phyloP scores from a whole-genome alignment of 1,140 invertebrate species.

The Episyrphus balteatus region DNA sequence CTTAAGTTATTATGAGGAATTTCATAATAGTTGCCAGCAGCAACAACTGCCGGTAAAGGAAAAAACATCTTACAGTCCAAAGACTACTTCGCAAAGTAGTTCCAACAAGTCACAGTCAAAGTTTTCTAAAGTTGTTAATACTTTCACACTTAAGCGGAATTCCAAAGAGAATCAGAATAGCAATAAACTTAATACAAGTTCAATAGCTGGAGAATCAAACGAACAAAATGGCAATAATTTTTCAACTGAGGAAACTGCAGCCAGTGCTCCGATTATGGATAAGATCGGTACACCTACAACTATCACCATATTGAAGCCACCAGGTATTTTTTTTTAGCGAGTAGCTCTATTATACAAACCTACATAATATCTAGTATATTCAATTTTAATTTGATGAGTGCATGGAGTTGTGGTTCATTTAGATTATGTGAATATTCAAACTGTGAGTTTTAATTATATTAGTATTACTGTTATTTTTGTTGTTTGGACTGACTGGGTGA shows the following conservation, averaged over 20 bases:
- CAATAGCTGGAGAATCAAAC: not conserved
- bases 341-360: too few species aligned
- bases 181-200: not conserved
- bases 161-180: too few species aligned
- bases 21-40: conserved; percentile 15
- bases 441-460: too few species aligned
- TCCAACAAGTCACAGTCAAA: conserved; percentile 19
- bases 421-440: too few species aligned
- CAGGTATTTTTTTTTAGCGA: too few species aligned
- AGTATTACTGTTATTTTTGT: too few species aligned
- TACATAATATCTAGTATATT: too few species aligned
- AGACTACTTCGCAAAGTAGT: conserved; percentile 19
- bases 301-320: too few species aligned
- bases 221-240: not conserved
- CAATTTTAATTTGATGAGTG: too few species aligned
- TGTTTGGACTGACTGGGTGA: too few species aligned
- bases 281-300: too few species aligned
- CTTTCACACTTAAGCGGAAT: conserved; percentile 21
- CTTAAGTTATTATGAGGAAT: conserved; percentile 30
- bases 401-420: too few species aligned
- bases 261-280: not conserved
- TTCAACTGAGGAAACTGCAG: not conserved
- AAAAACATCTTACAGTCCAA: conserved; percentile 30
- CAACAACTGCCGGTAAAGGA: not conserved
- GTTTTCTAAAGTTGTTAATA: conserved; percentile 33